Base-by-base conservation (phyloP, 2,113 vertebrate genomes). In the Asarcornis scutulata region DNA sequence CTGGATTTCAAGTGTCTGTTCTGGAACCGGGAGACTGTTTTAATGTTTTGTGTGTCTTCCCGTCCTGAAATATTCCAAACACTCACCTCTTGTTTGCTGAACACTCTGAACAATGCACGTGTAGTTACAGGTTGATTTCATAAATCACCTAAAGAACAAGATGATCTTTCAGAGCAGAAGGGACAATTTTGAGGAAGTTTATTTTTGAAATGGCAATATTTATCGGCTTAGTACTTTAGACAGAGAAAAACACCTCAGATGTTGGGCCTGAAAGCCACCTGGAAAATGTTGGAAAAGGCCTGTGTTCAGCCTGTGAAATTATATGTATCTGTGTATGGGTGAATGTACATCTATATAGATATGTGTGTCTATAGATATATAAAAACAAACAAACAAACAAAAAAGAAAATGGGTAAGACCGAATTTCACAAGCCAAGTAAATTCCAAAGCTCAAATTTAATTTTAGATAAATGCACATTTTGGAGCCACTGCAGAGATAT, bases 11-110 rank as follows among this genome's bases (percentile, higher is more conserved):
- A 96, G 88, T 93, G 84, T 50, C 63, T 1, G 0, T 36, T 13
- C 76, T 76, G 50, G 86, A 83, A 81, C 80, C 67, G 62, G 32
- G 86, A 84, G 78, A 22, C 32, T 59, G 50, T 55, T 90, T 52
- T 32, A 56, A 55, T 20, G 56, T 84, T 94, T 71, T 94, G 62
- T 91, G 76, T 1, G 11, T 93, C 86, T 96, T 95, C 83, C 64
- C 74, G 95, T 81, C 81, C 66, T 76, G 90, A 92, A 94, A 69
- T 94, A 82, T 97, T 95, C 95, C 88, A 96, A 96, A 89, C 91
- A 93, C 94, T 96, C 89, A 67, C 0, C 4, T 91, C 88, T 96
- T 97, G 97, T 97, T 97, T 97, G 95, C 94, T 72, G 96, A 97
- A 96, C 95, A 85, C 93, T 94, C 88, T 94, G 76, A 95, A 94